Percentiles rank a stretch among this genome's conserved stretches.
Evolutionary conservation across 2,113 vertebrate species (phyloP).

Genomic region (Baryphthengus martii): DNA sequence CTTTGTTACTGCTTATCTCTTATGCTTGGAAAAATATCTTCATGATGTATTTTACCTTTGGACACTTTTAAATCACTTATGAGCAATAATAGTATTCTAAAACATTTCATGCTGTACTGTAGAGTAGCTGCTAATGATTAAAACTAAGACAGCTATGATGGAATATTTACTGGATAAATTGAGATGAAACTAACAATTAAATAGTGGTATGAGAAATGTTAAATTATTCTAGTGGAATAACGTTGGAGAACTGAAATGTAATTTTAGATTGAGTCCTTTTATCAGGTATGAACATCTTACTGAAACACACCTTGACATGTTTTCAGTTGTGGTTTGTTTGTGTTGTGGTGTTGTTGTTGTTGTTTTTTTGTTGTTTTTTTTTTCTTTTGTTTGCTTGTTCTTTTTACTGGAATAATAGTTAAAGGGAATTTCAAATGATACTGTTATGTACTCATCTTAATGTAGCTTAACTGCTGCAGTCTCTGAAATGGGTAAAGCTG

Average conservation of each 20-base stretch:
- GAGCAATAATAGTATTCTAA: neutral
- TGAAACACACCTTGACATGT: neutral
- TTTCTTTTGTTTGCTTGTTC: neutral
- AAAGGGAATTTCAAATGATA: neutral
- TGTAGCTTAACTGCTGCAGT: fast-evolving
- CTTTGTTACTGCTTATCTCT: neutral
- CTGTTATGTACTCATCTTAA: neutral
- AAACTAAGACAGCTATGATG: neutral
- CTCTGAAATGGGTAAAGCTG: neutral
- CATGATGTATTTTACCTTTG: constrained; percentile 23
- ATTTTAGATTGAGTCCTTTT: neutral
- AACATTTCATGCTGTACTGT: neutral
- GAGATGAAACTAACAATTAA: neutral
- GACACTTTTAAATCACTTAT: neutral
- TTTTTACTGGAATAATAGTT: neutral
- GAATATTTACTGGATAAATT: neutral
- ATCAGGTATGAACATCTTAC: neutral
- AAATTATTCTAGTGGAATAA: neutral
- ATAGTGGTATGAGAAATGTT: neutral
- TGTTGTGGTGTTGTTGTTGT: too few species aligned
- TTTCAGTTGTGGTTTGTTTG: too few species aligned
- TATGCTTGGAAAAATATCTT: neutral
- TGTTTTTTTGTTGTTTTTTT: too few species aligned
- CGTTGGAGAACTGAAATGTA: neutral
- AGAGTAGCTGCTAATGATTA: neutral